These are phyloP conservation scores for Neoscelio sp. DNA, from an alignment of 2,888 invertebrate genomes.

Conservation along the genomic window DNA sequence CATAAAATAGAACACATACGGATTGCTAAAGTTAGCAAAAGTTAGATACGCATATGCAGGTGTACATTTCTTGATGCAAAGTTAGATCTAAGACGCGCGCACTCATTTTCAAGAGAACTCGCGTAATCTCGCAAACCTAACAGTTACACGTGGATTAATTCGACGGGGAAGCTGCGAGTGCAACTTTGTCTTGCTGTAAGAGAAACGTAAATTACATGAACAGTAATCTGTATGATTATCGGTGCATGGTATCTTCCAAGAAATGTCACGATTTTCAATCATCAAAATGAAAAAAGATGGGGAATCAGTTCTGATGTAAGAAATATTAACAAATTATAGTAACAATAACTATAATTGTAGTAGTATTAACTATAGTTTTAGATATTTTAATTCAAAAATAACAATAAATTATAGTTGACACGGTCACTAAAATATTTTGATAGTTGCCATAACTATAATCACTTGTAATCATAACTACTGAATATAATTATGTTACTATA, in stretches of 20 bases:
- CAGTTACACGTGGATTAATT: conserved; percentile 71
- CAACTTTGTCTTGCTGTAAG: conserved; percentile 60
- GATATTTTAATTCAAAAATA: no score
- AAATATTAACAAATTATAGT: no score
- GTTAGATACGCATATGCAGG: conserved; percentile 55
- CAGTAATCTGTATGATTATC: conserved; percentile 64
- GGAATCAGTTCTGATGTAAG: no score
- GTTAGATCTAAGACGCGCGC: conserved; percentile 59
- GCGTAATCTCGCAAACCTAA: conserved; percentile 73
- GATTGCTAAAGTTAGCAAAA: conserved; percentile 63
- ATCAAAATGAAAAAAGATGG: no score
- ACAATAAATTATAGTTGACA: no score
- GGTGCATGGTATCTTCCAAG: conserved; percentile 32
- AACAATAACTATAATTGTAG: no score
- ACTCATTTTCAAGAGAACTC: conserved; percentile 71
- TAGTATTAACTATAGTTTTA: no score
- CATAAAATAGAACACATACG: conserved; percentile 51
- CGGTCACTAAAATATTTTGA: no score
- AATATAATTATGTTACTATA: no score
- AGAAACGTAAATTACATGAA: conserved; percentile 76
- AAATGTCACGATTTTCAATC: conserved; percentile 1
- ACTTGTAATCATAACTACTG: no score
- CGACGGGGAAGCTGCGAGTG: conserved; percentile 54
- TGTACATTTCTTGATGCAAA: conserved; percentile 56
- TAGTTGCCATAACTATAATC: no score